Evolutionary conservation across 2,888 invertebrate species (phyloP).

Genomic region (Xestoiulus laeticollis): DNA sequence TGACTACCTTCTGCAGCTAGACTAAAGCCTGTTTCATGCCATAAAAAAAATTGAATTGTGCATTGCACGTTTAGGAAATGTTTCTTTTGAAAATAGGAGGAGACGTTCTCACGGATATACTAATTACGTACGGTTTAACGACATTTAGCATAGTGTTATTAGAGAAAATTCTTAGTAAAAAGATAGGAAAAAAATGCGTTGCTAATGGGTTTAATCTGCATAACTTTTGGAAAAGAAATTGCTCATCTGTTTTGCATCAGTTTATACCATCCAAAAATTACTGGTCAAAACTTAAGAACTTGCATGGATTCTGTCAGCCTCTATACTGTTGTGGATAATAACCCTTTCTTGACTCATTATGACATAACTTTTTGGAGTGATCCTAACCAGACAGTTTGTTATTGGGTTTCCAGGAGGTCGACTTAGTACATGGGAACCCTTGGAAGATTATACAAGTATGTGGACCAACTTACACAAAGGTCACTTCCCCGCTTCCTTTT

Average conservation of each 20-base stretch:
- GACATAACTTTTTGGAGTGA: not conserved
- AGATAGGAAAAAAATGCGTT: not conserved
- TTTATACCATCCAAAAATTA: not conserved
- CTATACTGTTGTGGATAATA: not conserved
- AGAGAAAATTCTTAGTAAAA: not conserved
- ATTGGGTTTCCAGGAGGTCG: not conserved
- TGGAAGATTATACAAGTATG: not conserved
- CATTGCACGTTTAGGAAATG: not conserved
- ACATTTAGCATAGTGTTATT: not conserved
- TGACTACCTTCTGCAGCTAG: not conserved
- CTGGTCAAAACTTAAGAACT: not conserved
- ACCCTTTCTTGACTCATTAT: not conserved
- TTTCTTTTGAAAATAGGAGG: not conserved
- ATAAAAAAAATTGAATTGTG: slow-evolving; percentile 8
- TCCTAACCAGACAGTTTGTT: not conserved
- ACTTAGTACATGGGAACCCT: slow-evolving; percentile 12
- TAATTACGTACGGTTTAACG: not conserved
- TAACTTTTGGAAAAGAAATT: not conserved
- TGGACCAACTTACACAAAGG: slow-evolving; percentile 54
- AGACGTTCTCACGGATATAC: not conserved
- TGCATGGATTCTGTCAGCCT: not conserved
- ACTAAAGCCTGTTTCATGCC: not conserved
- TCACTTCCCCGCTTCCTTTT: slow-evolving; percentile 53
- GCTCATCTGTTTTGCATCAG: not conserved
- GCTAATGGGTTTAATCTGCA: not conserved